These are phyloP conservation scores for Aporophyla lueneburgensis DNA, from an alignment of 2,888 invertebrate species.

Conservation along the genomic window DNA sequence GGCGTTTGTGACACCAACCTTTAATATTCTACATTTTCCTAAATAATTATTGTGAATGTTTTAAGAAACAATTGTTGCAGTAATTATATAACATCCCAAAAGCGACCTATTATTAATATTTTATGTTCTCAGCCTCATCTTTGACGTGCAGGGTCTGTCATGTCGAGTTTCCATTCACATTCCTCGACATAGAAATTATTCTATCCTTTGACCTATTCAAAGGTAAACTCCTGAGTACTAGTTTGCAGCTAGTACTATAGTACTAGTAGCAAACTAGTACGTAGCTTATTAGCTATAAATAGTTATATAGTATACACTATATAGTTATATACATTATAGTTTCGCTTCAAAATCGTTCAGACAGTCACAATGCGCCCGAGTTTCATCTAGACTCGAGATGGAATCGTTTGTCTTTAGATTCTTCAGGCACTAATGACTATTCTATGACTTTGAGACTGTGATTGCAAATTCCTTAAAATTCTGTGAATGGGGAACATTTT, in stretches of 20 bases:
- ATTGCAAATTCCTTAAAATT: constrained; percentile 47
- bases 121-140: background rate
- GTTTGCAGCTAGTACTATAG: background rate
- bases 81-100: background rate
- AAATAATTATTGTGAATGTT: background rate
- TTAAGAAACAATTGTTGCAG: background rate
- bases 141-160: background rate
- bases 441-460: constrained; percentile 16
- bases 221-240: background rate
- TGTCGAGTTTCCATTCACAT: background rate
- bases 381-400: background rate
- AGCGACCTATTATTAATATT: too few relatives aligned
- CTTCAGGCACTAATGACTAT: constrained; percentile 9
- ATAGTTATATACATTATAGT: too few relatives aligned
- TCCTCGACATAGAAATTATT: background rate
- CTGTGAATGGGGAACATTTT: constrained; percentile 47
- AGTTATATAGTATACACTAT: too few relatives aligned
- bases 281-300: too few relatives aligned
- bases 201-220: background rate
- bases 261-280: too few relatives aligned
- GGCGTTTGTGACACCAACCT: background rate
- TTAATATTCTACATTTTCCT: background rate
- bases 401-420: background rate
- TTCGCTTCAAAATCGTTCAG: background rate
- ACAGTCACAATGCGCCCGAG: constrained; percentile 11